Base-by-base conservation (phyloP, 2,888 invertebrate genomes). In the Caradrina clavipalpis region DNA sequence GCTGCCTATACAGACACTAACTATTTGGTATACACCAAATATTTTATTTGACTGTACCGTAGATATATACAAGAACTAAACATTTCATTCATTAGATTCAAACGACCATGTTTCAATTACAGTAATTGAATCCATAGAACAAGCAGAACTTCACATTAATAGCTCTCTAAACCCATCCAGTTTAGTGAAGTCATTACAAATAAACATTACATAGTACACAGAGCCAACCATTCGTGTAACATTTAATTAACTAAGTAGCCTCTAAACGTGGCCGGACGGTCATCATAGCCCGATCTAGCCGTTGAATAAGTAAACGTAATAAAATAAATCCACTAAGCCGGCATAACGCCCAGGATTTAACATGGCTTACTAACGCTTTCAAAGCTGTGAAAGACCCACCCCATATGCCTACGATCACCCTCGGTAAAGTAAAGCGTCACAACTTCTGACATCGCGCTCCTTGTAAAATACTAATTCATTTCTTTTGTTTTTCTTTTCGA, bases 271-370 rank as follows among this genome's bases (percentile, higher is more conserved):
- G 82, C 64, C 73, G 82, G 83, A 80, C 87, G 87, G 88, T 87
- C 91, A 89, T 92, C 91, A 89, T 87, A 87, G 85, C 81, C 87
- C 77, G 84, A 88, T 88, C 87, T 87, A 84, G 87, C 87, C 87
- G 84, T 87, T 89, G 92, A 91, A 92, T 92, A 90, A 92, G 91
- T 90, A 90, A 92, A 93, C 85, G 92, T 91, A 93, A 94, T 94
- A 92, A 93, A 93, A 93, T 92, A 92, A 92, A 93, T 93, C 94
- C 91, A 87, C 87, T 90, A 90, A 92, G 89, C 91, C 88, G 74
- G 81, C 79, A 86, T 91, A 90, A 92, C 89, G 86, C 90, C 84
- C 73, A 71, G 90, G 92, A 87, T 90, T 92, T 93, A 89, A 87
- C 90, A 85, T 82, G 88, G 92, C 92, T 94, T 91, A 92, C 88